Percentiles rank a stretch among this genome's conserved stretches.
These are phyloP conservation scores for Spinus pinus DNA, from an alignment of 2,797 vertebrate species.

Conservation along the genomic window DNA sequence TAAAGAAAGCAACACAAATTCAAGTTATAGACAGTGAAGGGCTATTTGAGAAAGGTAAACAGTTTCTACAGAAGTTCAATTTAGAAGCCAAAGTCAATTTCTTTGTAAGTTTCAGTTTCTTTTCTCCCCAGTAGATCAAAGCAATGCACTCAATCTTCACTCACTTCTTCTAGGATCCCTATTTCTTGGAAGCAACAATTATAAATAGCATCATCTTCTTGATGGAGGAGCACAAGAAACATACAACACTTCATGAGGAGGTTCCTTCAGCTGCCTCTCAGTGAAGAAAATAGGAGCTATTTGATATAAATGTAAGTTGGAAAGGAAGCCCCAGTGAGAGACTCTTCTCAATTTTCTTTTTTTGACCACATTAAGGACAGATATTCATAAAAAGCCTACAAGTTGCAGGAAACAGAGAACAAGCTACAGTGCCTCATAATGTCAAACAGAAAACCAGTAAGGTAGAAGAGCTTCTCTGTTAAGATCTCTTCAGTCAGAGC, in stretches of 20 bases:
- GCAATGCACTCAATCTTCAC: neutral
- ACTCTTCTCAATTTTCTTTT: neutral
- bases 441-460: neutral
- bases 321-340: neutral
- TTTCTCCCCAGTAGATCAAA: neutral
- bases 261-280: neutral
- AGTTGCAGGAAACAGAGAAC: neutral
- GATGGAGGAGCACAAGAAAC: neutral
- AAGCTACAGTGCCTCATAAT: neutral
- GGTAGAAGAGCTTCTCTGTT: neutral
- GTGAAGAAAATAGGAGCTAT: neutral
- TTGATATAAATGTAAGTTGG: neutral
- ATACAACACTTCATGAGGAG: neutral
- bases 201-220: neutral
- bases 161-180: neutral
- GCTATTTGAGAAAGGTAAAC: neutral
- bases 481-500: neutral
- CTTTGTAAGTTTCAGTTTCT: neutral
- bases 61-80: neutral
- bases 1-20: neutral
- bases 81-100: neutral
- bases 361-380: neutral
- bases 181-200: neutral
- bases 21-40: neutral
- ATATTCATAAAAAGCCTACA: neutral